These are phyloP conservation scores for Pherbina coryleti DNA, from an alignment of 2,888 invertebrate genomes.

Conservation along the genomic window DNA sequence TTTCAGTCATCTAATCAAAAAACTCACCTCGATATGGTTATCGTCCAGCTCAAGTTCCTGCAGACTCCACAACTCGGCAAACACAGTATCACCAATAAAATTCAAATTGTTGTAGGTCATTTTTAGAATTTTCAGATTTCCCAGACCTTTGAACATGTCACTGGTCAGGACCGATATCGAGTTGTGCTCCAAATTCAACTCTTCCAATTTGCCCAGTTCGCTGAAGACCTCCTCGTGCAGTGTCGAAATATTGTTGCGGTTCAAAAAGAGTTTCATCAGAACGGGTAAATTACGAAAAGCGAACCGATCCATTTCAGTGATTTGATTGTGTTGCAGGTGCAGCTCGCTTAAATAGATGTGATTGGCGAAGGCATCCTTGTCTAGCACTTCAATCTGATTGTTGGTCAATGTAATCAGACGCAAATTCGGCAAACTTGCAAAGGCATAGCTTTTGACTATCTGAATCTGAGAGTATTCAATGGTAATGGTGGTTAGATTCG, in stretches of 20 bases:
- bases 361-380: slow-evolving; percentile 80
- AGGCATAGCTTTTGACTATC: slow-evolving; percentile 78
- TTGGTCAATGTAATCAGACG: slow-evolving; percentile 77
- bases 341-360: slow-evolving; percentile 78
- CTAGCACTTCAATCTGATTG: slow-evolving; percentile 78
- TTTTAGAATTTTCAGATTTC: slow-evolving; percentile 80
- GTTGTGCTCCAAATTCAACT: slow-evolving; percentile 85
- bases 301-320: slow-evolving; percentile 79
- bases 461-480: slow-evolving; percentile 81
- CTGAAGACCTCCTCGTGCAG: slow-evolving; percentile 88
- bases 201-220: slow-evolving; percentile 79
- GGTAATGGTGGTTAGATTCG: slow-evolving; percentile 76
- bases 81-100: slow-evolving; percentile 83
- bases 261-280: slow-evolving; percentile 81
- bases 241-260: slow-evolving; percentile 86
- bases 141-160: slow-evolving; percentile 83
- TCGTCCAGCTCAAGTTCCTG: slow-evolving; percentile 79
- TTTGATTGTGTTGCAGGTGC: slow-evolving; percentile 82
- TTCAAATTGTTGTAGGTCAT: slow-evolving; percentile 81
- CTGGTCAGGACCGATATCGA: slow-evolving; percentile 81
- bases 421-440: slow-evolving; percentile 80
- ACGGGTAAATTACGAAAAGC: slow-evolving; percentile 82
- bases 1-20: no score
- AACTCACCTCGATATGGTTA: slow-evolving; percentile 75
- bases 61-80: slow-evolving; percentile 82